Conservation (phyloP, 2,888 invertebrate species). For the Diogma glabrata region DNA sequence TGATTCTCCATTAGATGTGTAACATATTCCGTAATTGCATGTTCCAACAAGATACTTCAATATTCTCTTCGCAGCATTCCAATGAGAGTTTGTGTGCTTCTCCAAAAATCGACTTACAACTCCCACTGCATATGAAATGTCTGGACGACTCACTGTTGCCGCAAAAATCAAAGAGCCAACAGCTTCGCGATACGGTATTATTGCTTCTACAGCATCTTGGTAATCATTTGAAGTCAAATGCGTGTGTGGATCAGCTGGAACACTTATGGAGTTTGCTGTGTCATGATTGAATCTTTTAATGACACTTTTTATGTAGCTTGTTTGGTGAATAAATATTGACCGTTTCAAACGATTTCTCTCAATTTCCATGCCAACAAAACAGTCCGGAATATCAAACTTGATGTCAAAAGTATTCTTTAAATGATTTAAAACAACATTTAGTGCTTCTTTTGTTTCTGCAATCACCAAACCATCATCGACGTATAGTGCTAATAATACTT, state of each 20-base stretch:
- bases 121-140: conserved; percentile 21
- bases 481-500: conserved; percentile 6
- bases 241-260: conserved; percentile 15
- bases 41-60: background rate
- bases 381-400: background rate
- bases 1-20: no score
- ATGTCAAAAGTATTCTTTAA: background rate
- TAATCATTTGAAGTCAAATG: background rate
- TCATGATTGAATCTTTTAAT: no score
- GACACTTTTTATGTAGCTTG: conserved; percentile 12
- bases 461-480: conserved; percentile 13
- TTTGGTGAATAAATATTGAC: conserved; percentile 13
- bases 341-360: background rate
- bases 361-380: background rate
- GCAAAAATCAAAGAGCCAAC: conserved; percentile 21
- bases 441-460: conserved; percentile 1
- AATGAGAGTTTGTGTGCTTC: background rate
- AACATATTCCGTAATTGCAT: background rate
- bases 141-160: conserved; percentile 19
- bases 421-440: no score
- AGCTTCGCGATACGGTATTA: conserved; percentile 15
- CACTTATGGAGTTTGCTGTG: conserved; percentile 5
- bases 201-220: background rate
- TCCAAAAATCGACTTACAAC: conserved; percentile 18
- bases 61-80: conserved; percentile 3